Conservation (phyloP, 2,797 vertebrate genomes). For the Pelochelys cantorii region DNA sequence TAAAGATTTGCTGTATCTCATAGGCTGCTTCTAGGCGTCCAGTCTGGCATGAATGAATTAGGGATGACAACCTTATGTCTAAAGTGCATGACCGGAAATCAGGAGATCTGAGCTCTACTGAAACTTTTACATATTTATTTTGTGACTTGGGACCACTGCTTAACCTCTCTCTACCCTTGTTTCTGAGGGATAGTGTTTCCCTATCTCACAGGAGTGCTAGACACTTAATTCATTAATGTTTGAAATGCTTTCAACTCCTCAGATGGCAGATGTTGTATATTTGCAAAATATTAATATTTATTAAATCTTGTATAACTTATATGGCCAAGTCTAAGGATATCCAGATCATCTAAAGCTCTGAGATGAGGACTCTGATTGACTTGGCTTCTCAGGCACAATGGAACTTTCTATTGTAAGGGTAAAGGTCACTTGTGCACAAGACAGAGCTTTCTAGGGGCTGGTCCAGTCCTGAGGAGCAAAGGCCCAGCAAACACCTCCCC, state of each 20-base stretch:
- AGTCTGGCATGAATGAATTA: accelerated
- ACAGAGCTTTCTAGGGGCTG: background rate
- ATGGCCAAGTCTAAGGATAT: background rate
- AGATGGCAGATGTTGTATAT: background rate
- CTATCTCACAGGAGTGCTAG: conserved; percentile 21
- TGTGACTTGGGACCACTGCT: conserved; percentile 62
- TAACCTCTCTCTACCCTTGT: conserved; percentile 59
- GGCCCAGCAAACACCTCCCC: background rate
- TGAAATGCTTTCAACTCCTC: conserved; percentile 41
- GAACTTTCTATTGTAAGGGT: background rate
- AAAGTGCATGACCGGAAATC: background rate
- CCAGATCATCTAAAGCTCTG: background rate
- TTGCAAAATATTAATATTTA: background rate
- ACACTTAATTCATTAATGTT: conserved; percentile 63
- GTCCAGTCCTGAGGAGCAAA: background rate
- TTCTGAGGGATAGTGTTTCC: conserved; percentile 45
- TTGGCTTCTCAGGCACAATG: conserved; percentile 2
- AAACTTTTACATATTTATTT: conserved; percentile 68
- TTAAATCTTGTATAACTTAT: conserved; percentile 55
- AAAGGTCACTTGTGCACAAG: background rate
- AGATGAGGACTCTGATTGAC: background rate
- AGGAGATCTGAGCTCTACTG: conserved; percentile 46
- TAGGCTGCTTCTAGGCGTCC: background rate
- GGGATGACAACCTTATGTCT: conserved; percentile 24
- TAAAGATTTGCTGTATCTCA: background rate